Conservation (phyloP, 2,113 vertebrate species). For the Rhegmatorhina hoffmannsi region DNA sequence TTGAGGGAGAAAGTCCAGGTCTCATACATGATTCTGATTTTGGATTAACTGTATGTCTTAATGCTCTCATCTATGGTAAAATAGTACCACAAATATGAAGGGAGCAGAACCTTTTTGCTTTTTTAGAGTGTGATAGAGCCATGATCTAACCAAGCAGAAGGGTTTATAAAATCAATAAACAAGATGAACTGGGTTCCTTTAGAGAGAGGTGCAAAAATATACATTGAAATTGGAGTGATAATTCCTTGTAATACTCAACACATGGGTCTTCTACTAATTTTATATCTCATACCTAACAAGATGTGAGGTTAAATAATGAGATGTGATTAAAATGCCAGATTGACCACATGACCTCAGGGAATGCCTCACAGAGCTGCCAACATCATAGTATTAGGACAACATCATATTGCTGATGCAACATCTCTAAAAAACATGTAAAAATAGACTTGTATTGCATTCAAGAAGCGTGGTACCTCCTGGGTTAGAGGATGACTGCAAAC, state of each 20-base stretch:
- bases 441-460: neutral
- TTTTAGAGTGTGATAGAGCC: neutral
- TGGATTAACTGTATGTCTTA: neutral
- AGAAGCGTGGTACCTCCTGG: neutral
- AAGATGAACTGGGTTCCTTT: neutral
- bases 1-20: neutral
- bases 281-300: neutral
- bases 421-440: neutral
- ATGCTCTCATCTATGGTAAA: neutral
- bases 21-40: neutral
- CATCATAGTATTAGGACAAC: accelerated
- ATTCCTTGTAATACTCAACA: neutral
- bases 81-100: neutral
- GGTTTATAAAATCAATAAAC: neutral
- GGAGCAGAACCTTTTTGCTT: neutral
- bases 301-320: neutral
- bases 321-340: neutral
- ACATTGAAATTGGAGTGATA: neutral
- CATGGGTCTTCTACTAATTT: neutral
- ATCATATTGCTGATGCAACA: neutral
- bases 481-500: neutral
- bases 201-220: neutral
- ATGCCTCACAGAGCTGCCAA: neutral
- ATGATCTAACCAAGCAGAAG: neutral
- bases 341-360: neutral